Conservation (phyloP, 2,888 invertebrate species). For the Clivina fossor region DNA sequence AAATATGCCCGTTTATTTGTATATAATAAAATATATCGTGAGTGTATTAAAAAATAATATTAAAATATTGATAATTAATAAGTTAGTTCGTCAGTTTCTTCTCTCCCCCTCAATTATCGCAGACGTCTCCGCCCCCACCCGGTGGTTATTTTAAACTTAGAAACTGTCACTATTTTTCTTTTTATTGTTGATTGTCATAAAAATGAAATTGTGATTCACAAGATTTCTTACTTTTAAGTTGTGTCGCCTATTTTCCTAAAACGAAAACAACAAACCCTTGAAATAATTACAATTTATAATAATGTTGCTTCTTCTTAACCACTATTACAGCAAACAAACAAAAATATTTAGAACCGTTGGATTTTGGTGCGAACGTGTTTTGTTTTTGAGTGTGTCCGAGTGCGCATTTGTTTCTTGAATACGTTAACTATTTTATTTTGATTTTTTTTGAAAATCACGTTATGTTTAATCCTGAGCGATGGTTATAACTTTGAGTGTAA, state of each 20-base stretch:
- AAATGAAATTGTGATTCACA: constrained; percentile 30
- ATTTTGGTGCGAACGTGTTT: constrained; percentile 30
- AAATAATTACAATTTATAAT: constrained; percentile 21
- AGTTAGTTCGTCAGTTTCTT: neutral
- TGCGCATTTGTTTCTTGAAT: constrained; percentile 16
- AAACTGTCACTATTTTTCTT: constrained; percentile 20
- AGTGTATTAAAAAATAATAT: constrained; percentile 15
- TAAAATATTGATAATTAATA: constrained; percentile 11
- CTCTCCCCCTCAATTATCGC: neutral
- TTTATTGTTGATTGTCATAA: constrained; percentile 30
- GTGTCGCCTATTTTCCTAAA: constrained; percentile 16
- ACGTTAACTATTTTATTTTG: constrained; percentile 27
- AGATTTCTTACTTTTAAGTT: constrained; percentile 24
- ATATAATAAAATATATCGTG: constrained; percentile 26
- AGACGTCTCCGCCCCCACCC: neutral
- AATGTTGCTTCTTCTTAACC: constrained; percentile 34
- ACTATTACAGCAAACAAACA: constrained; percentile 14
- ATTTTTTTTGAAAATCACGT: constrained; percentile 16
- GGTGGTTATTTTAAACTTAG: constrained; percentile 10
- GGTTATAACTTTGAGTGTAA: constrained; percentile 31
- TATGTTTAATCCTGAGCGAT: constrained; percentile 24
- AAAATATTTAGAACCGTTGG: constrained; percentile 26
- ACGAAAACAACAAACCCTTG: constrained; percentile 20
- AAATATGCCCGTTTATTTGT: constrained; percentile 26
- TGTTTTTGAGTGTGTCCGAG: constrained; percentile 27